Evolutionary conservation across 2,888 invertebrate species (phyloP), one percentile per base, ranked within the genome.

Genomic region (Pristionchus maxplancki): DNA sequence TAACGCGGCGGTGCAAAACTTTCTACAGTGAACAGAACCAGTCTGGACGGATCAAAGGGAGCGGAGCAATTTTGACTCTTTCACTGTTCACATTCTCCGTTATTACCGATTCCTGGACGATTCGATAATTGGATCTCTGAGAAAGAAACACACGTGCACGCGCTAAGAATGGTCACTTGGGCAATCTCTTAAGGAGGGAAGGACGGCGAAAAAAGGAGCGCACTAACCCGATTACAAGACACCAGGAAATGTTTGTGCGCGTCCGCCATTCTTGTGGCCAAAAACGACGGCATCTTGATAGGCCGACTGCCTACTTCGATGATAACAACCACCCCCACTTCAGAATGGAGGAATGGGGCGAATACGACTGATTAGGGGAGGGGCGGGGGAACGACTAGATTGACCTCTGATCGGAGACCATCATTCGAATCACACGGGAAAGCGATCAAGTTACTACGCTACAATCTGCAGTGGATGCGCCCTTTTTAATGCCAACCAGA

Each of bases 211-310:
- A 71, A 71, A 71, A 71, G 37, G 37, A 40, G 71, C 37, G 24
- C 37, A 9, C 58, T 71, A 71, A 71, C 71, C 71, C 71, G 71
- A 71, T 71, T 71, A 71, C 37, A 37, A 40, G 71, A 67, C 64
- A 67, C 64, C 64, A 67, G 64, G 64, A 67, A 67, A 67, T 34
- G 64, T 34, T 67, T 67, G 58, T 58, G 58, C 24, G 58, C 58
- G 58, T n/a, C 0, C 58, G n/a, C 8, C 58, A 20, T 50, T 58
- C n/a, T 67, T 71, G 20, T 71, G 71, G 37, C 34, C 37, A 37
- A 71, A 20, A 71, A 71, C 6, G 28, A 37, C 34, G 71, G 71
- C 34, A 67, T 71, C 71, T 37, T 71, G 71, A 71, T 71, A 71
- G 71, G 71, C 64, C 37, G 37, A 31, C 37, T 37, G 53, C 17